Conservation (phyloP, 1,140 invertebrate species). For the Cardiocondyla obscurior region DNA sequence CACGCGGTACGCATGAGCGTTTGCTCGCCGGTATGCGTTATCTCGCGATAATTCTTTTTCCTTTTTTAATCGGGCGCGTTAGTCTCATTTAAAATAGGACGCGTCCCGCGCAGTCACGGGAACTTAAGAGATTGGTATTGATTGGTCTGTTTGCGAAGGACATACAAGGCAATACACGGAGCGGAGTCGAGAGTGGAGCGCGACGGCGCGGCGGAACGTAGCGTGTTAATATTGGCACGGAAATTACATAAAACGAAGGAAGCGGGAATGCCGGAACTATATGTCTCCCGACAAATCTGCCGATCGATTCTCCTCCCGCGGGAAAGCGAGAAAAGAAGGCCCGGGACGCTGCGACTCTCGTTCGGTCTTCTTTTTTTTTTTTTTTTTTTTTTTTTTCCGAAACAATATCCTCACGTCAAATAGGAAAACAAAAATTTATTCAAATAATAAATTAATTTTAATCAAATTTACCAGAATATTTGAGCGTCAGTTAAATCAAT, state of each 20-base stretch:
- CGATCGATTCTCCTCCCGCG: constrained; percentile 68
- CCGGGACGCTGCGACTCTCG: constrained; percentile 15
- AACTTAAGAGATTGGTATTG: constrained; percentile 82
- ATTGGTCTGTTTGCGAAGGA: constrained; percentile 82
- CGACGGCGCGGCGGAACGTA: constrained; percentile 75
- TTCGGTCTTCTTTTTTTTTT: neutral
- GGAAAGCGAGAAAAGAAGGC: constrained; percentile 36
- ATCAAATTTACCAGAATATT: neutral
- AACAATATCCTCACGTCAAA: neutral
- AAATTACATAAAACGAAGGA: constrained; percentile 83
- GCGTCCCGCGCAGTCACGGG: constrained; percentile 10
- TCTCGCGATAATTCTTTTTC: constrained; percentile 21
- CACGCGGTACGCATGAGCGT: neutral
- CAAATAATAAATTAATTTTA: neutral
- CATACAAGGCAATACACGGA: constrained; percentile 79
- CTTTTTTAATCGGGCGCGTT: constrained; percentile 1
- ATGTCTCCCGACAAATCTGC: constrained; percentile 75
- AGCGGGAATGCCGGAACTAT: constrained; percentile 73
- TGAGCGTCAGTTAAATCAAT: neutral
- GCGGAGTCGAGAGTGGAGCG: constrained; percentile 71
- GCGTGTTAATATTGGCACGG: constrained; percentile 82
- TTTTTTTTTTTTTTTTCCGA: no score
- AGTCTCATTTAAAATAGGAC: constrained; percentile 42
- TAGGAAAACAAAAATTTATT: neutral
- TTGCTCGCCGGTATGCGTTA: neutral